These are phyloP conservation scores for Epinephelus cyanopodus DNA, from an alignment of 2,113 vertebrate species.

Conservation along the genomic window DNA sequence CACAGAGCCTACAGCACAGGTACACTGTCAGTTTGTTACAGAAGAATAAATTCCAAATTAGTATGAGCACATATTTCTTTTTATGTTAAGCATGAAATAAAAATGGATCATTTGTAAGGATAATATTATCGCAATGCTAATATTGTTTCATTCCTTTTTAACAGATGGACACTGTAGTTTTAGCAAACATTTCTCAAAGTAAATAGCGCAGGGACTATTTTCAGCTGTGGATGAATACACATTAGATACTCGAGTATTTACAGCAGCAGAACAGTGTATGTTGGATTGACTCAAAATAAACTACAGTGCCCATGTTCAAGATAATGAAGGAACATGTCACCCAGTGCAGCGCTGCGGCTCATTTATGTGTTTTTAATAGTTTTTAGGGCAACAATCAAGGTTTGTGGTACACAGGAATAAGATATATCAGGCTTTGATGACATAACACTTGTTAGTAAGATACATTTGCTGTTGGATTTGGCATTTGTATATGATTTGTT, in stretches of 20 bases:
- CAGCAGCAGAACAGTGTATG: not conserved
- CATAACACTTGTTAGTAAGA: too few relatives aligned
- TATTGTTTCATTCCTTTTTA: not conserved
- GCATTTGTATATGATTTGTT: not conserved
- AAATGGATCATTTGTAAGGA: too few relatives aligned
- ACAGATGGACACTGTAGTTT: not conserved
- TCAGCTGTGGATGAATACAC: constrained; percentile 8
- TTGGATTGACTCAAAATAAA: constrained; percentile 13
- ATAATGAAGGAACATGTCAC: not conserved
- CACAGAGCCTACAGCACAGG: too few relatives aligned
- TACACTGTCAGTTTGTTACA: too few relatives aligned
- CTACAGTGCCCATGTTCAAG: constrained; percentile 5
- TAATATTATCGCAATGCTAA: too few relatives aligned
- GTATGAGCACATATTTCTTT: too few relatives aligned
- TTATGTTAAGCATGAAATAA: too few relatives aligned
- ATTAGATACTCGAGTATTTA: not conserved
- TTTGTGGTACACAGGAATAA: not conserved
- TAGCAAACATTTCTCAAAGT: not conserved
- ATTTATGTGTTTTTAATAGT: not conserved
- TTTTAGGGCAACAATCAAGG: not conserved
- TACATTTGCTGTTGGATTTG: not conserved
- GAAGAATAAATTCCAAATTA: too few relatives aligned
- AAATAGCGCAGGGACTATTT: not conserved
- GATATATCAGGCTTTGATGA: not conserved
- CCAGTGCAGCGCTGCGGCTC: not conserved